Percentiles rank a stretch among this genome's conserved stretches.
Conservation (phyloP, 2,888 invertebrate genomes). For the Lepidocyrtinus sp. region DNA sequence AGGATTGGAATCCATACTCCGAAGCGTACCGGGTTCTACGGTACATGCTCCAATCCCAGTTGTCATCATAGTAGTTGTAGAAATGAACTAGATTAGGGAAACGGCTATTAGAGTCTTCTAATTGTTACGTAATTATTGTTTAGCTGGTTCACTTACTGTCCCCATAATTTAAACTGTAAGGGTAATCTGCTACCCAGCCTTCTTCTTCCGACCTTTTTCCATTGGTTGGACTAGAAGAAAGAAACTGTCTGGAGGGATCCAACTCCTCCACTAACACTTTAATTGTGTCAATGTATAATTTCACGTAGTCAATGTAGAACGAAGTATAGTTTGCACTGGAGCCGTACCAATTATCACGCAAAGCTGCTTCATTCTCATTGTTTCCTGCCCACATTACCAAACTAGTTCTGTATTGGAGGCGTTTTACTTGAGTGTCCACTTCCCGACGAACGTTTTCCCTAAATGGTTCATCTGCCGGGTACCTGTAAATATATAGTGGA, state of each 20-base stretch:
- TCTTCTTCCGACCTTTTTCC: constrained; percentile 80
- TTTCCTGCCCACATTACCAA: constrained; percentile 77
- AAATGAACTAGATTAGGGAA: constrained; percentile 83
- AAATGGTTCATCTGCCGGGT: constrained; percentile 74
- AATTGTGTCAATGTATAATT: constrained; percentile 86
- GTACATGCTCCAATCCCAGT: constrained; percentile 84
- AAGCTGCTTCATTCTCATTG: constrained; percentile 81
- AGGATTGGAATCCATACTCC: constrained; percentile 95
- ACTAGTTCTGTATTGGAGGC: constrained; percentile 75
- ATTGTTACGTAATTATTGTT: not conserved
- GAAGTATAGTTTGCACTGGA: constrained; percentile 72
- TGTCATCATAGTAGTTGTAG: constrained; percentile 87
- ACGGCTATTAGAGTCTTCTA: not conserved
- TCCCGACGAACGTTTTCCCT: constrained; percentile 73
- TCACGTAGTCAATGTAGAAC: constrained; percentile 83
- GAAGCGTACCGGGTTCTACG: constrained; percentile 80
- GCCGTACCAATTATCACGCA: constrained; percentile 84
- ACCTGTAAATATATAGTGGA: too few relatives aligned
- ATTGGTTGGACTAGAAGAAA: constrained; percentile 94
- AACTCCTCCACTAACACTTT: constrained; percentile 77
- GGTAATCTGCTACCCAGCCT: constrained; percentile 72
- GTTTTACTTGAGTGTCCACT: constrained; percentile 73
- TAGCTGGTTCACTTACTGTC: constrained; percentile 71
- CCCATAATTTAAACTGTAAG: constrained; percentile 73
- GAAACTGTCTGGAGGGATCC: constrained; percentile 80